Base-by-base conservation (phyloP, 2,888 invertebrate species). In the Patella depressa region DNA sequence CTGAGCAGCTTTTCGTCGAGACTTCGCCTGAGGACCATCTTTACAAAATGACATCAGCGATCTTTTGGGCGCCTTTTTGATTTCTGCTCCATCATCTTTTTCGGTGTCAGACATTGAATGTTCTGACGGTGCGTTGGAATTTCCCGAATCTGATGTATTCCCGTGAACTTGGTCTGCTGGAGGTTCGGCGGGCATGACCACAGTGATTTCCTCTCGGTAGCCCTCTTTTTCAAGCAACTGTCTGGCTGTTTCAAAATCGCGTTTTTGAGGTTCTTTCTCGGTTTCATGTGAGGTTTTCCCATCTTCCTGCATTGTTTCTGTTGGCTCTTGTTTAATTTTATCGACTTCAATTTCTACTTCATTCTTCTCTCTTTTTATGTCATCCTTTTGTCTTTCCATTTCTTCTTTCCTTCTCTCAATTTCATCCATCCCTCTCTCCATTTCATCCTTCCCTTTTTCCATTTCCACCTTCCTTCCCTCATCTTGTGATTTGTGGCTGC, bases 131-230 rank as follows among this genome's bases (percentile, higher is more conserved):
- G 80, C 74, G 29, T 84, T 84, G 3, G 82, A 81, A 83, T 83
- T 81, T 59, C 80, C 76, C 65, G 81, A 81, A 54, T 84, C 80
- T 65, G 82, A 80, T 11, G 80, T 65, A 24, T 65, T 24, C 24
- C 65, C 24, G 3, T 65, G 19, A 24, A 19, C 11, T 19, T 65
- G 19, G 14, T 65, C 11, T 65, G 9, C 65, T 24, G 81, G 82
- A 3, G 85, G 83, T 19, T 87, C 88, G 69, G 85, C 82, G 19
- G 90, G 90, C 80, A 90, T 83, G 7, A 89, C 89, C 2, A 90
- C 87, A 3, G 87, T 88, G 11, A 89, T 84, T 79, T 89, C 88
- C 69, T 88, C 87, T 14, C 83, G 83, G 69, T 88, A 84, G 9
- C 87, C 84, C 72, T 88, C 86, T 71, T 85, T 84, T 74, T 85